These are phyloP conservation scores for Ophiodon elongatus DNA, from an alignment of 2,113 vertebrate species.

Conservation along the genomic window DNA sequence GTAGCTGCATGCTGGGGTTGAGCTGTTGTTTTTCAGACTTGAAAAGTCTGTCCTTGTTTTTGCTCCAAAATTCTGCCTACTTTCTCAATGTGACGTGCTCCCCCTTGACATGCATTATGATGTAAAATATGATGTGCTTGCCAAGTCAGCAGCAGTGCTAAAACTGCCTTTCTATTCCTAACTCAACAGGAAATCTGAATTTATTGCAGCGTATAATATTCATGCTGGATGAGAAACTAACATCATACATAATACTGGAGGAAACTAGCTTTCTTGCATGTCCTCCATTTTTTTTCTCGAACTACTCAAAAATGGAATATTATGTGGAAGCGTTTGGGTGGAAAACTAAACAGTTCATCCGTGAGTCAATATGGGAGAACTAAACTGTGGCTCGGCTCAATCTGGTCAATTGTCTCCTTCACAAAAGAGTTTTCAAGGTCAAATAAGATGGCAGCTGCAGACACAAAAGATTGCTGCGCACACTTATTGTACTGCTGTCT, in stretches of 20 bases:
- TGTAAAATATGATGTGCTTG: constrained; percentile 11
- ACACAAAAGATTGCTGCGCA: constrained; percentile 13
- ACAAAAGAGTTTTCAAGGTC: constrained; percentile 53
- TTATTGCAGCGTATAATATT: constrained; percentile 14
- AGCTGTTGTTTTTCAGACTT: background rate
- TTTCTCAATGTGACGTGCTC: constrained; percentile 35
- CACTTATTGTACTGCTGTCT: constrained; percentile 26
- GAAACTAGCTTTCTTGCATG: constrained; percentile 1
- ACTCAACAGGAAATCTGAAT: constrained; percentile 26
- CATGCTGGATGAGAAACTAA: constrained; percentile 21
- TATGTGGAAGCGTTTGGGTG: constrained; percentile 24
- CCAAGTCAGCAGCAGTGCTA: constrained; percentile 18
- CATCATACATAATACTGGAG: background rate
- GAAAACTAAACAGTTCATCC: constrained; percentile 48
- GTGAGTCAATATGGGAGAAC: constrained; percentile 24
- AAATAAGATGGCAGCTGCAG: constrained; percentile 43
- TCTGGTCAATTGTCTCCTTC: constrained; percentile 58
- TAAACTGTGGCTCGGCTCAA: constrained; percentile 15
- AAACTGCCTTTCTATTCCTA: constrained; percentile 15
- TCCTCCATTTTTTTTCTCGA: background rate
- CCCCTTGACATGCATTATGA: constrained; percentile 23
- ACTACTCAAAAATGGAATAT: constrained; percentile 5
- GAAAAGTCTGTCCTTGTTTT: constrained; percentile 34
- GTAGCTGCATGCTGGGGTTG: constrained; percentile 15
- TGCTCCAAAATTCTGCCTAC: background rate